Conservation (phyloP, 2,113 vertebrate species). For the Pseudonaja textilis region DNA sequence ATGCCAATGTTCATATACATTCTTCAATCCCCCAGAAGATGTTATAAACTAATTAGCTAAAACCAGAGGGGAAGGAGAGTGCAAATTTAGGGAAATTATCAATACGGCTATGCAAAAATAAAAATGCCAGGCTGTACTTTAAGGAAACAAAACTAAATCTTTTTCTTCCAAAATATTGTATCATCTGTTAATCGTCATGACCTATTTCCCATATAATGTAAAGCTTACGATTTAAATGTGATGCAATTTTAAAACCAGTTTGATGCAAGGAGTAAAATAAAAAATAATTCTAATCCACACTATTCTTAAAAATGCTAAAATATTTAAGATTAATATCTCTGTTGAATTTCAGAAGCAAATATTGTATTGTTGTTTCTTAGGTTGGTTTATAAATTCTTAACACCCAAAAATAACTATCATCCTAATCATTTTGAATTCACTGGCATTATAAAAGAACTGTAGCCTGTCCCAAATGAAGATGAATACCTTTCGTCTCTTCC, state of each 20-base stretch:
- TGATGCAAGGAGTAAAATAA: conserved; percentile 24
- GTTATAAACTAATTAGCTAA: neutral
- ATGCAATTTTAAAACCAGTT: conserved; percentile 22
- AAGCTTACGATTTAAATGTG: conserved; percentile 1
- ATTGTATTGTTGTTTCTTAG: neutral
- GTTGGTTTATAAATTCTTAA: neutral
- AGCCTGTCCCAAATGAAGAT: neutral
- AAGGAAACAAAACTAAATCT: neutral
- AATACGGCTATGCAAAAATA: neutral
- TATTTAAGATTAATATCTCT: conserved; percentile 9
- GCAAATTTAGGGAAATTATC: neutral
- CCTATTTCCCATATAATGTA: conserved; percentile 35
- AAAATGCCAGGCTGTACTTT: neutral
- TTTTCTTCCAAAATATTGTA: conserved; percentile 11
- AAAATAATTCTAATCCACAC: neutral
- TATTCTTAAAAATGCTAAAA: neutral
- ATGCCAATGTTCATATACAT: neutral
- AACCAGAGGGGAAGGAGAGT: neutral
- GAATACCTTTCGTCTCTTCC: neutral
- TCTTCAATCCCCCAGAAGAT: neutral
- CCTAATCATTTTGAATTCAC: neutral
- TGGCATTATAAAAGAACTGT: neutral
- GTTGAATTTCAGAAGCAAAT: neutral
- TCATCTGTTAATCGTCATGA: conserved; percentile 43
- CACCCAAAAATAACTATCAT: neutral